Evolutionary conservation across 2,797 vertebrate genomes (phyloP), one percentile per base, ranked within the genome.

Genomic region (Takifugu rubripes): DNA sequence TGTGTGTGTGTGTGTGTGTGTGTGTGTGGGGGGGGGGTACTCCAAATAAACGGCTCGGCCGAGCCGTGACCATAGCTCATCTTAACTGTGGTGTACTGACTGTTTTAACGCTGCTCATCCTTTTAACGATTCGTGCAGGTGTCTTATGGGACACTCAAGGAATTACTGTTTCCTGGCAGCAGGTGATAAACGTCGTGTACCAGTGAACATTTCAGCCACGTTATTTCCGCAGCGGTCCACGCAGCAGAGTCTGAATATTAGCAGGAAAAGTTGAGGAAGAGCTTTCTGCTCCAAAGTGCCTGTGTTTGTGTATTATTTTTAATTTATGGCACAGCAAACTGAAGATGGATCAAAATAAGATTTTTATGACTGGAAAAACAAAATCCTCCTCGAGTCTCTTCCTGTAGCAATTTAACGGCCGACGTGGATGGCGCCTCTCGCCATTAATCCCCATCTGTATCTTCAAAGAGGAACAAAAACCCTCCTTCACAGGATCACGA

Each of bases 401-500:
- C 54, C 45, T 64, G 44, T 56, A 44, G 24, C 33, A 60, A 40
- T 47, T 66, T 25, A 59, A 56, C 56, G 17, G 29, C 52, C 50
- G 63, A 25, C 42, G 26, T 61, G 45, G 73, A 61, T 63, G 42
- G 58, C 58, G 25, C n/a, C 61, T 40, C 52, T 61, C 29, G 57
- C 48, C 63, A 65, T 78, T 66, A 75, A 72, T 64, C 54, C 63
- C 72, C 78, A 77, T 81, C 68, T 82, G 56, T 75, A 72, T 78
- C 76, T 76, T 73, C 68, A 73, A 71, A 78, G 68, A 46, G 27
- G 54, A 63, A 70, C 52, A 81, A 85, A 90, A 75, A 79, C 75
- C 77, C 46, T 10, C 2, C 67, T 79, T 91, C 89, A 84, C 86
- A 85, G 88, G 89, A 92, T 90, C 83, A 61, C 64, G 84, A 84